A percentile compares a stretch with the other conserved stretches of the same genome.
Conservation (phyloP, 2,113 vertebrate genomes). For the Rhinolophus sinicus region DNA sequence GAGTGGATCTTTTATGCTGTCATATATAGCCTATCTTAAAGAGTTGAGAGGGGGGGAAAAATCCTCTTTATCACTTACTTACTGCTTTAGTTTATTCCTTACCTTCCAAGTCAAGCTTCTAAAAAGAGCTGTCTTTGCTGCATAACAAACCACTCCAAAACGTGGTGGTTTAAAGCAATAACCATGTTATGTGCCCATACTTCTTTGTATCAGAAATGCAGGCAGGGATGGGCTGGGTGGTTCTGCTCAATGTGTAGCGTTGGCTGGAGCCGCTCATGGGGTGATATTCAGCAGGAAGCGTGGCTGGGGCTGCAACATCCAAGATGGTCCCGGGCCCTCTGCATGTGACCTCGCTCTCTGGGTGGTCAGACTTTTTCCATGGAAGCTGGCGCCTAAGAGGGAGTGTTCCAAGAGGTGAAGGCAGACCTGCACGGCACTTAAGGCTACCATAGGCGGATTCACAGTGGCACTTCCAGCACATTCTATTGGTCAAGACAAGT, state of each 20-base stretch:
- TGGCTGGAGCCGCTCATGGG: fast-evolving
- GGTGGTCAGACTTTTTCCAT: neutral
- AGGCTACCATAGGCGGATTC: neutral
- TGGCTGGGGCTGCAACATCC: neutral
- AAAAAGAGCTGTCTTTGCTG: neutral
- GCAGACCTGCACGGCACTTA: neutral
- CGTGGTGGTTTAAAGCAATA: neutral
- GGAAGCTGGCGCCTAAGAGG: neutral
- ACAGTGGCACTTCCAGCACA: neutral
- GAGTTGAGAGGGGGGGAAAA: neutral
- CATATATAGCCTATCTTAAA: neutral
- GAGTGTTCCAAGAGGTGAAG: neutral
- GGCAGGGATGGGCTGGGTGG: too few species aligned
- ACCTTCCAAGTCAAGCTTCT: neutral
- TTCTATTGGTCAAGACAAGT: neutral
- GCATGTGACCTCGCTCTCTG: neutral
- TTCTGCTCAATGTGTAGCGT: neutral
- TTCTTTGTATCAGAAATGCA: neutral
- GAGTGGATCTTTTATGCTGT: neutral
- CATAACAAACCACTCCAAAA: neutral
- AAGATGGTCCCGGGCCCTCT: neutral
- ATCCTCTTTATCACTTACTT: neutral
- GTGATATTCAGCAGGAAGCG: neutral
- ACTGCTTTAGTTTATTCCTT: neutral
- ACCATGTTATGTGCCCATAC: neutral